Evolutionary conservation across 2,888 invertebrate species (phyloP).

Genomic region (Agapostemon virescens): DNA sequence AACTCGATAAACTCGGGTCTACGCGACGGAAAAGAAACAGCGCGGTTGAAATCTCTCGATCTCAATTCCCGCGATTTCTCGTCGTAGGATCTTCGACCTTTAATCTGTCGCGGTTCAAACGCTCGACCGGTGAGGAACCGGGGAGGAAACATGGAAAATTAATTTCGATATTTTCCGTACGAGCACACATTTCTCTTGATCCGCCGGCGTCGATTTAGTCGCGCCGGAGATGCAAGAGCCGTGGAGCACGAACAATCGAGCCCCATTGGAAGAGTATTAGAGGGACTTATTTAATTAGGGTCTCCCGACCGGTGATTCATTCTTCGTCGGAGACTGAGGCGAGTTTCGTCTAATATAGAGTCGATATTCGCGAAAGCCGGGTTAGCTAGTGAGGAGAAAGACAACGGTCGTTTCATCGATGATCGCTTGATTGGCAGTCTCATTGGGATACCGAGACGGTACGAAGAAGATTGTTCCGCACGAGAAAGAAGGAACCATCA

Average conservation of each 20-base stretch:
- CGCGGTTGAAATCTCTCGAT: background rate
- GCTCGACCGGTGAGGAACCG: too few species aligned
- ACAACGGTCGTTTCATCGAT: background rate
- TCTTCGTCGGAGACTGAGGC: background rate
- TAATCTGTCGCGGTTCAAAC: background rate
- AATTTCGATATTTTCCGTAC: constrained; percentile 6
- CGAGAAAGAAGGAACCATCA: too few species aligned
- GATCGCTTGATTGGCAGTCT: background rate
- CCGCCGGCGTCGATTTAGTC: background rate
- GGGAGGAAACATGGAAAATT: background rate
- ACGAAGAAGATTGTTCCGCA: too few species aligned
- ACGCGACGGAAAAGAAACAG: background rate
- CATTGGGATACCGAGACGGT: background rate
- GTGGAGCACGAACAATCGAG: background rate
- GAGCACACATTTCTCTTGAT: background rate
- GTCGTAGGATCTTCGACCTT: background rate
- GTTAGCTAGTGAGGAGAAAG: background rate
- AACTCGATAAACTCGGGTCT: background rate
- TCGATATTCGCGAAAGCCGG: background rate
- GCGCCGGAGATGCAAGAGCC: background rate
- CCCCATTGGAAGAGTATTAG: background rate
- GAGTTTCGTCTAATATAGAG: background rate
- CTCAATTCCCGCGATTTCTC: background rate
- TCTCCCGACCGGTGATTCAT: background rate
- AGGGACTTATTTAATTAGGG: constrained; percentile 7